Evolutionary conservation across 2,113 vertebrate species (phyloP).

Genomic region (Nettapus auritus): DNA sequence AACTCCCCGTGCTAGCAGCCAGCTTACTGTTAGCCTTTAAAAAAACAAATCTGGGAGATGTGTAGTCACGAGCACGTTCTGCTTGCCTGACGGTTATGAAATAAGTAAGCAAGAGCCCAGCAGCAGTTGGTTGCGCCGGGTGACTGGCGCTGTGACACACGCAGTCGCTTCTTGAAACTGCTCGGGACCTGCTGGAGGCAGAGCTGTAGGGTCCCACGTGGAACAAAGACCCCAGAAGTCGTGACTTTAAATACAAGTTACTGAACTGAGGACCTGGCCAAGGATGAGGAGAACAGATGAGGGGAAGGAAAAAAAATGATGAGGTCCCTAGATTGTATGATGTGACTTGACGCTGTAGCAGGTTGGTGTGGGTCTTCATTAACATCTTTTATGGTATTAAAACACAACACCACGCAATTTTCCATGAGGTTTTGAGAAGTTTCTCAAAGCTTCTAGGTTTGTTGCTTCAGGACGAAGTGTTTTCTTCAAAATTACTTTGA

Average conservation of each 20-base stretch:
- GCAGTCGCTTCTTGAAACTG: not conserved
- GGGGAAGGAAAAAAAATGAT: not conserved
- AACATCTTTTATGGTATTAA: not conserved
- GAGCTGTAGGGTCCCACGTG: not conserved
- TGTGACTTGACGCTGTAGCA: not conserved
- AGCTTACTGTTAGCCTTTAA: not conserved
- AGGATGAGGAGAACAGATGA: not conserved
- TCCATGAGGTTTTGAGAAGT: not conserved
- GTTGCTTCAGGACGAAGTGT: not conserved
- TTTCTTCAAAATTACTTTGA: not conserved
- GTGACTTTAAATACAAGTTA: not conserved
- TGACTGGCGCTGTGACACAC: not conserved
- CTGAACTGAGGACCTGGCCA: not conserved
- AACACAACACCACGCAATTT: not conserved
- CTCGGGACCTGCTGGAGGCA: not conserved
- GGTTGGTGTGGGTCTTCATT: not conserved
- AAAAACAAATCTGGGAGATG: not conserved
- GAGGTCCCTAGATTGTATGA: not conserved
- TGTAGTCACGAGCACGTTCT: not conserved
- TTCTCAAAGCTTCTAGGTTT: not conserved
- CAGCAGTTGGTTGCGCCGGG: conserved; percentile 30
- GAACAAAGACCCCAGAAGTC: not conserved
- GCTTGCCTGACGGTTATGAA: not conserved
- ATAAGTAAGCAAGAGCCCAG: not conserved
- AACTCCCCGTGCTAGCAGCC: not conserved